These are phyloP conservation scores for Anthonomus grandis DNA, from an alignment of 1,140 invertebrate genomes.

Conservation along the genomic window DNA sequence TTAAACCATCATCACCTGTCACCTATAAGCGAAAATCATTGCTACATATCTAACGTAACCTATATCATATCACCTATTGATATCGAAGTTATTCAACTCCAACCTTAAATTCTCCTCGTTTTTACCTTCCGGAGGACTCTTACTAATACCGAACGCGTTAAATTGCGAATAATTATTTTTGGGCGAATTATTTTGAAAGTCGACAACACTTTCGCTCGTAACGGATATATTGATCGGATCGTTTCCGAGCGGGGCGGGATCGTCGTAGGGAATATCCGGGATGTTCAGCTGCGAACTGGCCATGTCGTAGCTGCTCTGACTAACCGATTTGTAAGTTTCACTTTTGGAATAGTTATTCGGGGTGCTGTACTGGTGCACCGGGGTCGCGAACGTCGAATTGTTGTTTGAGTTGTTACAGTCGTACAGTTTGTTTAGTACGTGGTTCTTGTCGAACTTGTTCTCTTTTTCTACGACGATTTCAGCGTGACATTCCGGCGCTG, in stretches of 20 bases:
- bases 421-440: conserved; percentile 46
- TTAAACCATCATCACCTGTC: too few relatives aligned
- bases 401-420: conserved; percentile 14
- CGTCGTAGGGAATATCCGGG: conserved; percentile 36
- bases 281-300: conserved; percentile 37
- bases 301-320: conserved; percentile 32
- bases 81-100: conserved; percentile 37
- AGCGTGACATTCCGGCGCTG: conserved; percentile 46
- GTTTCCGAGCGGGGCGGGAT: conserved; percentile 6
- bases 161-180: conserved; percentile 17
- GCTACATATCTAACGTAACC: background rate
- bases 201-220: background rate
- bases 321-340: conserved; percentile 35
- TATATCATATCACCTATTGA: conserved; percentile 33
- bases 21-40: background rate
- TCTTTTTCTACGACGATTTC: conserved; percentile 50
- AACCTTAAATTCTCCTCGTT: conserved; percentile 26
- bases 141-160: conserved; percentile 31
- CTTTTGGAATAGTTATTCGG: conserved; percentile 18
- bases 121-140: conserved; percentile 29
- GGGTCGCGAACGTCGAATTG: conserved; percentile 16
- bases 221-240: conserved; percentile 16
- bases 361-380: conserved; percentile 6
- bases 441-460: conserved; percentile 42
- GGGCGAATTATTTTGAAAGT: background rate